These are phyloP conservation scores for Aphidoletes aphidimyza DNA, from an alignment of 2,888 invertebrate genomes.

Conservation along the genomic window DNA sequence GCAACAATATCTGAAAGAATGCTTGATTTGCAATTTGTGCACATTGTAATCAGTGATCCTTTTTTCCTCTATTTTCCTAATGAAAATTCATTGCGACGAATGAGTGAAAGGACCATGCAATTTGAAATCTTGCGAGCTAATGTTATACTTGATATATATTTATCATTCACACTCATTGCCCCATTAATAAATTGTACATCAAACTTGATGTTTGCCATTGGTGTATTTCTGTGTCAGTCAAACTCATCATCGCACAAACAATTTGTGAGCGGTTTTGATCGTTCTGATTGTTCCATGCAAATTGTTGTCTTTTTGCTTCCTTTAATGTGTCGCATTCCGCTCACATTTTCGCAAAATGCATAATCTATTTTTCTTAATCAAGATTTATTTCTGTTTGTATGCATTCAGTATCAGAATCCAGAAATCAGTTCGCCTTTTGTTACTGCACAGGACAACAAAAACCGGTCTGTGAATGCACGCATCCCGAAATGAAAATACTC, in stretches of 20 bases:
- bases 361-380: not conserved
- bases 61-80: constrained; percentile 28
- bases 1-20: not conserved
- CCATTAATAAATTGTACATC: constrained; percentile 10
- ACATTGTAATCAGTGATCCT: constrained; percentile 1
- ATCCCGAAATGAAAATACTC: not conserved
- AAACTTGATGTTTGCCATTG: not conserved
- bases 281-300: not conserved
- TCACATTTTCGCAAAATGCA: not conserved
- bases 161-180: not conserved
- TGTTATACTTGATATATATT: not conserved
- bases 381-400: not conserved
- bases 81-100: not conserved
- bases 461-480: not conserved
- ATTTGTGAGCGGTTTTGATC: constrained; percentile 16
- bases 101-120: too few species aligned
- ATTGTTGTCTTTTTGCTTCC: not conserved
- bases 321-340: not conserved
- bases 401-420: not conserved
- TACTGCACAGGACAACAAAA: not conserved
- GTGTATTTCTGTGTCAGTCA: not conserved
- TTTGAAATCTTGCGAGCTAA: too few species aligned
- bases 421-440: not conserved
- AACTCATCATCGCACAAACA: not conserved
- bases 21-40: constrained; percentile 29